Conservation (phyloP, 2,797 vertebrate genomes). For the Falco biarmicus region DNA sequence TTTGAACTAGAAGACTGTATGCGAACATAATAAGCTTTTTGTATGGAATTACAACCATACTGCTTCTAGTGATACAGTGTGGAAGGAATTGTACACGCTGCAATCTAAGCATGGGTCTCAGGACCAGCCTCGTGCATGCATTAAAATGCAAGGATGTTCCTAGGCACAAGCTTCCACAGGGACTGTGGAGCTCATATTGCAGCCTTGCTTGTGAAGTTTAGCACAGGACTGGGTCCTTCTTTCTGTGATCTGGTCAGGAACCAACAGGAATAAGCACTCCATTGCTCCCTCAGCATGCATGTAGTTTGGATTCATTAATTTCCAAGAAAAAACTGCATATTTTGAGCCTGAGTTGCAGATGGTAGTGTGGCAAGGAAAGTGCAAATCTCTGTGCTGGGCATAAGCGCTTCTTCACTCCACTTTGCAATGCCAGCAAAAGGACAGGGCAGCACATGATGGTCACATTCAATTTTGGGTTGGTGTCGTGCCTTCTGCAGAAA, state of each 20-base stretch:
- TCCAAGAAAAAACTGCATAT: background rate
- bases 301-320: background rate
- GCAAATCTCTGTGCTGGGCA: background rate
- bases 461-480: background rate
- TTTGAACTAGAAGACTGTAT: background rate
- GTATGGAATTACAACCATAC: background rate
- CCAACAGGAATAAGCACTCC: background rate
- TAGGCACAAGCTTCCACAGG: background rate
- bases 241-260: background rate
- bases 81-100: background rate
- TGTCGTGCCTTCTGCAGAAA: background rate
- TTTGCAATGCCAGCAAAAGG: background rate
- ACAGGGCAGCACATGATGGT: background rate
- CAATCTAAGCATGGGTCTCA: background rate
- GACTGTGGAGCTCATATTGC: background rate
- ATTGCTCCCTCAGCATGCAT: background rate
- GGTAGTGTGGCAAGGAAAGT: background rate
- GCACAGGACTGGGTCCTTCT: fast-evolving
- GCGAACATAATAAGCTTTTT: background rate
- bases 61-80: background rate
- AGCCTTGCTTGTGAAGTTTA: background rate
- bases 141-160: fast-evolving
- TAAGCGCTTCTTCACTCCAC: background rate
- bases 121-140: background rate
- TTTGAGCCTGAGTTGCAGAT: background rate